Evolutionary conservation across 2,113 vertebrate species (phyloP).

Genomic region (Malaclemys terrapin): DNA sequence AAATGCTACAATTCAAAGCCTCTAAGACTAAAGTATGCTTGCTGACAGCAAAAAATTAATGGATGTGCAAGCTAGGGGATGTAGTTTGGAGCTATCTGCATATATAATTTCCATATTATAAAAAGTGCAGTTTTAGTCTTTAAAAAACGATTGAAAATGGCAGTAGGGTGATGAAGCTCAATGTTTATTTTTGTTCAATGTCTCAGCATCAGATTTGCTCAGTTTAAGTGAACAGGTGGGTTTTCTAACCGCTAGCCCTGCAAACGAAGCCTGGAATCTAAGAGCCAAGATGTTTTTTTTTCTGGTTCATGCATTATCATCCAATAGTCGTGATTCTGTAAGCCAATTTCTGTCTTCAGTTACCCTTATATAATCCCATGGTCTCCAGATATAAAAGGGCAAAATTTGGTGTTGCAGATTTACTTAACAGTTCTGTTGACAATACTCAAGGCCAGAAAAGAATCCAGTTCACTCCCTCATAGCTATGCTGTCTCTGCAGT

Average conservation of each 20-base stretch:
- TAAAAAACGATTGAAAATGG: not conserved
- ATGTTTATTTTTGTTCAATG: not conserved
- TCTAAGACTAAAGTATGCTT: conserved; percentile 29
- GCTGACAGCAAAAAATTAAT: conserved; percentile 50
- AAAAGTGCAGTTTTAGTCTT: not conserved
- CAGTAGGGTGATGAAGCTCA: not conserved
- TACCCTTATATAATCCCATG: not conserved
- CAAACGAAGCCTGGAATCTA: not conserved
- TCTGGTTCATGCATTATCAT: not conserved
- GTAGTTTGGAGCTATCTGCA: not conserved
- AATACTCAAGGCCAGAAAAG: not conserved
- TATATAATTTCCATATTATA: conserved; percentile 13
- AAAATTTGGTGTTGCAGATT: not conserved
- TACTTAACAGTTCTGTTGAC: not conserved
- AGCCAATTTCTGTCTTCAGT: not conserved
- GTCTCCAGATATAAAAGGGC: not conserved
- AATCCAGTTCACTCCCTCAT: not conserved
- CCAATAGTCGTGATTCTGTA: not conserved
- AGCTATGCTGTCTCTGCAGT: not conserved
- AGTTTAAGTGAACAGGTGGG: not conserved
- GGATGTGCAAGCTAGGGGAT: conserved; percentile 19
- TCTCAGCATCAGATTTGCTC: accelerated
- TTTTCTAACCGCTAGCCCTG: not conserved
- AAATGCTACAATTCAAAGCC: not conserved
- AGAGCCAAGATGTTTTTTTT: not conserved